Evolutionary conservation across 2,888 invertebrate genomes (phyloP).

Genomic region (Drosophila imparisetae): DNA sequence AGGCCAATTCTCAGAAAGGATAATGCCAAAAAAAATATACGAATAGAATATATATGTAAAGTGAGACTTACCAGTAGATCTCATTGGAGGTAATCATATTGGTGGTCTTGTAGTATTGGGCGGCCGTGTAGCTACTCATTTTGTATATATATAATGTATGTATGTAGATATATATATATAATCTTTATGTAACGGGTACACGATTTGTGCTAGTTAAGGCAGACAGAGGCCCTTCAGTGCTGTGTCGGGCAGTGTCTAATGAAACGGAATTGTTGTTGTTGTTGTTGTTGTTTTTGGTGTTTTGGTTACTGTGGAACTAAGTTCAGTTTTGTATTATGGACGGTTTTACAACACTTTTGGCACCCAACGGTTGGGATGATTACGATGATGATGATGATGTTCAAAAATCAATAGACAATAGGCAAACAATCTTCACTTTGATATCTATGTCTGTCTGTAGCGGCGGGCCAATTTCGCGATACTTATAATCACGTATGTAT

Average conservation of each 20-base stretch:
- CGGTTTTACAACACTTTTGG: constrained; percentile 72
- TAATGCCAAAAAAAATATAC: constrained; percentile 17
- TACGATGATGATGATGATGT: constrained; percentile 16
- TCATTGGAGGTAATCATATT: constrained; percentile 83
- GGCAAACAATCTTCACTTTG: constrained; percentile 43
- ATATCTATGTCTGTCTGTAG: constrained; percentile 25
- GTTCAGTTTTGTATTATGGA: constrained; percentile 63
- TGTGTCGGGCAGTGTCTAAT: constrained; percentile 59
- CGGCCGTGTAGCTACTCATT: constrained; percentile 78
- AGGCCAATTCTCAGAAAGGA: constrained; percentile 10
- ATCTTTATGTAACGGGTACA: constrained; percentile 5
- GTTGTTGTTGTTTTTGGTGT: constrained; percentile 25
- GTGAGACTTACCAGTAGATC: constrained; percentile 81
- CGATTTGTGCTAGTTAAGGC: constrained; percentile 64
- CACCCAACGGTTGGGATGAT: constrained; percentile 44
- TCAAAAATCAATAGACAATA: constrained; percentile 62
- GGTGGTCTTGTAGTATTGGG: constrained; percentile 78
- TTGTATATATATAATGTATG: constrained; percentile 39
- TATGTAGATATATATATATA: constrained; percentile 22
- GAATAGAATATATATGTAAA: background rate
- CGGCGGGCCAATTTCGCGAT: constrained; percentile 47
- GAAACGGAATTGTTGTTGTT: constrained; percentile 67
- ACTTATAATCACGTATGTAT: constrained; percentile 42
- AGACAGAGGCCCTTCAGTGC: constrained; percentile 52
- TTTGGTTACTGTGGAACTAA: constrained; percentile 63